Conservation (phyloP, 2,113 vertebrate genomes). For the Ailuropoda melanoleuca region DNA sequence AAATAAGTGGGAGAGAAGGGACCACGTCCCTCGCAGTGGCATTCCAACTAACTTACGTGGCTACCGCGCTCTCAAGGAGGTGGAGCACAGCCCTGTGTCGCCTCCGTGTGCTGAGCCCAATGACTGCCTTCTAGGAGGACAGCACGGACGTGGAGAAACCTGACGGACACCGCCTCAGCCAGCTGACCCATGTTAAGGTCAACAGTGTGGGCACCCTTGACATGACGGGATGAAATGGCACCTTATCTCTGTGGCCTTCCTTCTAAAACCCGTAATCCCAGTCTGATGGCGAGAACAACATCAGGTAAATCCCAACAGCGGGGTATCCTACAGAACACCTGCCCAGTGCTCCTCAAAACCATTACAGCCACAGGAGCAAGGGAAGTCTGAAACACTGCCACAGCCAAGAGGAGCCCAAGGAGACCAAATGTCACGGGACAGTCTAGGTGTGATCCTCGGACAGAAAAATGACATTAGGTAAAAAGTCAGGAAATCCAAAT, state of each 20-base stretch:
- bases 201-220: fast-evolving
- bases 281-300: not conserved
- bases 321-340: not conserved
- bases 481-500: not conserved
- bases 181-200: too few relatives aligned
- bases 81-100: too few relatives aligned
- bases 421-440: fast-evolving
- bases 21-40: not conserved
- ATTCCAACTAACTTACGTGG: fast-evolving
- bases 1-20: too few relatives aligned
- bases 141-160: not conserved
- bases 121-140: not conserved
- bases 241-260: not conserved
- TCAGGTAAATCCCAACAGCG: not conserved
- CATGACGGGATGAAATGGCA: fast-evolving
- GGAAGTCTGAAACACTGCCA: not conserved
- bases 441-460: not conserved
- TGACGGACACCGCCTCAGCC: fast-evolving
- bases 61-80: too few relatives aligned
- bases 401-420: not conserved
- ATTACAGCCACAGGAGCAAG: not conserved
- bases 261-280: not conserved
- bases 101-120: not conserved
- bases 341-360: not conserved
- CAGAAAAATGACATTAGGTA: not conserved